Conservation (phyloP, 1,140 invertebrate species). For the Portunus trituberculatus region DNA sequence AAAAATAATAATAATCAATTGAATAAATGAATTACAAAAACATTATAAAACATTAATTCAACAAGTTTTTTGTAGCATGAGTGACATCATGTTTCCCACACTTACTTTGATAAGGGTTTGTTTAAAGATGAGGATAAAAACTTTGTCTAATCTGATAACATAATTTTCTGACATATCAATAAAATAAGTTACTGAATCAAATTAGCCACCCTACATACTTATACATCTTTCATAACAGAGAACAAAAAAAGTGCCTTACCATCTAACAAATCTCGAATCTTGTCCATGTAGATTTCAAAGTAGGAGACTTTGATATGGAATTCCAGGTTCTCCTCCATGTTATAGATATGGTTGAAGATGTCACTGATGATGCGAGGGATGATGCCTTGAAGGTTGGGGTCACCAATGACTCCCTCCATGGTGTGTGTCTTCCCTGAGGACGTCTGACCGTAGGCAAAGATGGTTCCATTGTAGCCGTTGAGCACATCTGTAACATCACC, state of each 20-base stretch:
- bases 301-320: slow-evolving; percentile 99
- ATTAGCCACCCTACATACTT: no score
- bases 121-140: no score
- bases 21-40: no score
- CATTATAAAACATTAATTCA: no score
- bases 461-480: slow-evolving; percentile 99
- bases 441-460: slow-evolving; percentile 99
- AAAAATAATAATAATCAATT: no score
- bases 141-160: no score
- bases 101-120: no score
- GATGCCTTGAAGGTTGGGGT: slow-evolving; percentile 96
- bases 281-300: slow-evolving; percentile 99
- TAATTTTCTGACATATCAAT: no score
- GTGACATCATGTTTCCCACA: no score
- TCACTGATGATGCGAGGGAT: slow-evolving; percentile 99
- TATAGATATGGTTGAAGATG: slow-evolving; percentile 99
- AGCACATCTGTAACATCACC: slow-evolving; percentile 89
- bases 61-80: no score
- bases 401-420: slow-evolving; percentile 99
- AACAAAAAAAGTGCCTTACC: slow-evolving; percentile 83
- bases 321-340: slow-evolving; percentile 99
- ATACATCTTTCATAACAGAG: no score
- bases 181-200: no score
- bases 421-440: slow-evolving; percentile 99
- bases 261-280: slow-evolving; percentile 98